These are phyloP conservation scores for Oryzias dopingdopingensis DNA, from an alignment of 2,797 vertebrate genomes.

Conservation along the genomic window DNA sequence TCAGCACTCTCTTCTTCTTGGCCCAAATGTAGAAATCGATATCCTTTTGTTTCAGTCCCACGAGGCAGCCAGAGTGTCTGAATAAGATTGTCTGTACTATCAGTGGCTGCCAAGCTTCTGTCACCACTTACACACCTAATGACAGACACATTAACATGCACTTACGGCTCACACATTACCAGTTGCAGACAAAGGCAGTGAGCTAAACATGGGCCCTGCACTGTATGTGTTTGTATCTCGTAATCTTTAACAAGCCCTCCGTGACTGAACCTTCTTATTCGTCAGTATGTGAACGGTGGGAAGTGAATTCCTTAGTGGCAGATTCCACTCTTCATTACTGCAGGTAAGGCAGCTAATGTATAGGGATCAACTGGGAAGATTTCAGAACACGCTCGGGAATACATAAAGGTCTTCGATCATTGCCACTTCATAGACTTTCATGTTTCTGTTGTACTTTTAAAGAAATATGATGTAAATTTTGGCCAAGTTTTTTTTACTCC, in stretches of 20 bases:
- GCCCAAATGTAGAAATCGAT: constrained; percentile 76
- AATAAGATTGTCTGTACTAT: constrained; percentile 59
- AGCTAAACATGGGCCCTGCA: constrained; percentile 19
- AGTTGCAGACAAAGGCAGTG: constrained; percentile 25
- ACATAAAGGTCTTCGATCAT: constrained; percentile 47
- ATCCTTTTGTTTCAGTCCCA: constrained; percentile 63
- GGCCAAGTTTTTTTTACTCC: background rate
- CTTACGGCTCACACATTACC: constrained; percentile 38
- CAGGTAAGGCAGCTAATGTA: constrained; percentile 43
- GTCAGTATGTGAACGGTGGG: constrained; percentile 21
- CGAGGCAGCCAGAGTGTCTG: constrained; percentile 62
- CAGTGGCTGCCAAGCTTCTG: constrained; percentile 63
- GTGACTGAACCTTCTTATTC: constrained; percentile 13
- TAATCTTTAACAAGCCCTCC: constrained; percentile 4
- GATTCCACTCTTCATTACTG: constrained; percentile 52
- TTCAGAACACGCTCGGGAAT: too few species aligned
- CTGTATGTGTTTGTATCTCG: constrained; percentile 3
- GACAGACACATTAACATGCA: constrained; percentile 69
- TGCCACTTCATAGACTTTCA: background rate
- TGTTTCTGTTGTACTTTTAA: background rate
- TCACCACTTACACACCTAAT: constrained; percentile 74
- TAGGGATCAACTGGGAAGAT: constrained; percentile 43
- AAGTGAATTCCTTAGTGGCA: constrained; percentile 33
- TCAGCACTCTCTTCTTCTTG: constrained; percentile 70
- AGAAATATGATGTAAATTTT: constrained; percentile 2